Conservation (phyloP, 2,888 invertebrate genomes). For the Parnassius smintheus region DNA sequence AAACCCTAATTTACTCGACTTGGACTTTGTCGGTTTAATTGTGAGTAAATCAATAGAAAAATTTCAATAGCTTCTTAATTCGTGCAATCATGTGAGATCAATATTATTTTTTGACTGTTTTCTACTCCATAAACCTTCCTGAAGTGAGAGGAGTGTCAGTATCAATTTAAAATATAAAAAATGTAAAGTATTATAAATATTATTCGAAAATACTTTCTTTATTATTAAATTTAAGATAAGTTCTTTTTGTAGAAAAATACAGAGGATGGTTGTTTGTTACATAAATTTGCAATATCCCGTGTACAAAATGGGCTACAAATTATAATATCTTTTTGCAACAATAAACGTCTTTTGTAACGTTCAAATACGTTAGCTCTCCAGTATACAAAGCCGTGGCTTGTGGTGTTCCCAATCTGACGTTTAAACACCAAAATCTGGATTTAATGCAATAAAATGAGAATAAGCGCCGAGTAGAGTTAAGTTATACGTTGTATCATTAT, state of each 20-base stretch:
- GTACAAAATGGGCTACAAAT: constrained; percentile 15
- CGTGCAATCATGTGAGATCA: too few species aligned
- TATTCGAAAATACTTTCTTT: too few species aligned
- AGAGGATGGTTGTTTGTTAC: background rate
- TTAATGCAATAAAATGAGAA: constrained; percentile 22
- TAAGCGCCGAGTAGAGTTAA: constrained; percentile 15
- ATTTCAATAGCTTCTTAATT: too few species aligned
- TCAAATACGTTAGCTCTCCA: constrained; percentile 21
- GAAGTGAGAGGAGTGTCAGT: too few species aligned
- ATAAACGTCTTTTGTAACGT: constrained; percentile 21
- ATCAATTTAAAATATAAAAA: too few species aligned
- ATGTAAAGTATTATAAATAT: too few species aligned
- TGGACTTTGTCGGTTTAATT: too few species aligned
- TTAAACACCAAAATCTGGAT: constrained; percentile 23
- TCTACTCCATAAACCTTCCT: too few species aligned
- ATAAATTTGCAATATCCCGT: constrained; percentile 9
- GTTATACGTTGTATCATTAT: background rate
- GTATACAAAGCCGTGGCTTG: constrained; percentile 18
- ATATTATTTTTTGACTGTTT: too few species aligned
- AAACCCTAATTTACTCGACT: too few species aligned
- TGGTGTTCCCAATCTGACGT: constrained; percentile 16
- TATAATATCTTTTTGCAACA: constrained; percentile 21
- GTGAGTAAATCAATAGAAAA: too few species aligned
- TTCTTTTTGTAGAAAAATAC: background rate
- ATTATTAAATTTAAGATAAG: too few species aligned